A percentile compares a stretch with the other conserved stretches of the same genome.
These are phyloP conservation scores for Spicauda simplicius DNA, from an alignment of 2,888 invertebrate species.

Conservation along the genomic window DNA sequence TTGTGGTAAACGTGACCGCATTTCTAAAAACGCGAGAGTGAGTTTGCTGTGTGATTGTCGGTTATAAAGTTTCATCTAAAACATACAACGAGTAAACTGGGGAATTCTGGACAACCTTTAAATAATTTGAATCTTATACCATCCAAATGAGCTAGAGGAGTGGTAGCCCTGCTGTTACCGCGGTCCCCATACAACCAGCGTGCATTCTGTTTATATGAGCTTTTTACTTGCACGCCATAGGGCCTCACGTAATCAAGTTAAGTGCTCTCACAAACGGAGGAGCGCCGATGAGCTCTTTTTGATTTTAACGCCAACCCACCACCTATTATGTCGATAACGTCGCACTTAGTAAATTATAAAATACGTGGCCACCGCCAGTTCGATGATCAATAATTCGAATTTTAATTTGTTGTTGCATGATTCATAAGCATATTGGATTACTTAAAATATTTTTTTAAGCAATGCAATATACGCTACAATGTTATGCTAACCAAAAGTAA, in stretches of 20 bases:
- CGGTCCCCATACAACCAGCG: conserved; percentile 41
- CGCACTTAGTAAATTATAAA: conserved; percentile 61
- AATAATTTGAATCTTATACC: too few relatives aligned
- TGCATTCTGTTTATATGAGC: conserved; percentile 53
- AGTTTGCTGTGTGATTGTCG: too few relatives aligned
- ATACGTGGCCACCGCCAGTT: conserved; percentile 13
- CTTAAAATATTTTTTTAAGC: too few relatives aligned
- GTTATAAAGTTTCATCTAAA: too few relatives aligned
- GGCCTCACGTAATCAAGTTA: conserved; percentile 83
- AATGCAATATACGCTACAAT: too few relatives aligned
- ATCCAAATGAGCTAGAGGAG: not conserved
- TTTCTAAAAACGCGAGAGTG: too few relatives aligned
- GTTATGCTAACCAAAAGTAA: too few relatives aligned
- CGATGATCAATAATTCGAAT: conserved; percentile 6
- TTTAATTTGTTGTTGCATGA: not conserved
- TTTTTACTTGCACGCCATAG: conserved; percentile 56
- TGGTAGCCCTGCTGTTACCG: conserved; percentile 22
- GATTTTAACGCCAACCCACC: conserved; percentile 64
- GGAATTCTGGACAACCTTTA: too few relatives aligned
- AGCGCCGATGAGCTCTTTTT: conserved; percentile 72
- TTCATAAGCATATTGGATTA: not conserved
- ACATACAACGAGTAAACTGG: too few relatives aligned
- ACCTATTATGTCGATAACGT: conserved; percentile 62
- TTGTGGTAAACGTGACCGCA: too few relatives aligned
- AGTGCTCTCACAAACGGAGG: conserved; percentile 75